Evolutionary conservation across 1,140 invertebrate genomes (phyloP).

Genomic region (Phymastichus coffea): DNA sequence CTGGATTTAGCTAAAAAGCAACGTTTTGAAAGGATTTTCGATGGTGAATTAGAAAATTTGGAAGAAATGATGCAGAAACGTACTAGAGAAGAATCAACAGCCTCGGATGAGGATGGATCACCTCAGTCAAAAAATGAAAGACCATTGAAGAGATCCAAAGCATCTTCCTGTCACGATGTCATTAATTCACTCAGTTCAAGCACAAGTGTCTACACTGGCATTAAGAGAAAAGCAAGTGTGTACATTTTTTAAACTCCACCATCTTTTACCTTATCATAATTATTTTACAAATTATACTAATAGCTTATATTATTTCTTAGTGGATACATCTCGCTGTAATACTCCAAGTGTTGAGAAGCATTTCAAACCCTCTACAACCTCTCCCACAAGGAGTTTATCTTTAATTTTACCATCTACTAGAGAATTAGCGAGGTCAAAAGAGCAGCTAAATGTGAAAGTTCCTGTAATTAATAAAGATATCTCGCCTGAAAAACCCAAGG

Average conservation of each 20-base stretch:
- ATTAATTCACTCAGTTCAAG: conserved; percentile 53
- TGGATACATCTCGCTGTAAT: conserved; percentile 44
- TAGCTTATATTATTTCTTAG: conserved; percentile 31
- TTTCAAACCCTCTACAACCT: conserved; percentile 46
- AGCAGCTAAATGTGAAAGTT: conserved; percentile 23
- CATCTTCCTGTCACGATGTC: conserved; percentile 53
- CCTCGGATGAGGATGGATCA: conserved; percentile 46
- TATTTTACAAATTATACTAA: background rate
- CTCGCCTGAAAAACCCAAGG: conserved; percentile 18
- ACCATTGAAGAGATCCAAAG: conserved; percentile 49
- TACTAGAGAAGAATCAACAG: conserved; percentile 47
- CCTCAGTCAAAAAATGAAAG: conserved; percentile 40
- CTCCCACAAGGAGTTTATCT: conserved; percentile 15
- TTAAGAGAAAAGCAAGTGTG: conserved; percentile 53
- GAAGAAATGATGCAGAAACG: conserved; percentile 53
- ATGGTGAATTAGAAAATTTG: conserved; percentile 42
- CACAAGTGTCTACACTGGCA: conserved; percentile 41
- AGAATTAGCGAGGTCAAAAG: conserved; percentile 23
- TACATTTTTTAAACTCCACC: conserved; percentile 14
- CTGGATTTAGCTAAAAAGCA: conserved; percentile 49
- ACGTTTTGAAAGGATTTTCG: conserved; percentile 40
- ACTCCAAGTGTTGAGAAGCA: conserved; percentile 51
- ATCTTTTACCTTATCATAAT: background rate
- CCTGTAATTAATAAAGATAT: conserved; percentile 2
- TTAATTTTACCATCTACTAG: background rate